Evolutionary conservation across 2,797 vertebrate genomes (phyloP).

Genomic region (Microctenopoma stevenorrisi): DNA sequence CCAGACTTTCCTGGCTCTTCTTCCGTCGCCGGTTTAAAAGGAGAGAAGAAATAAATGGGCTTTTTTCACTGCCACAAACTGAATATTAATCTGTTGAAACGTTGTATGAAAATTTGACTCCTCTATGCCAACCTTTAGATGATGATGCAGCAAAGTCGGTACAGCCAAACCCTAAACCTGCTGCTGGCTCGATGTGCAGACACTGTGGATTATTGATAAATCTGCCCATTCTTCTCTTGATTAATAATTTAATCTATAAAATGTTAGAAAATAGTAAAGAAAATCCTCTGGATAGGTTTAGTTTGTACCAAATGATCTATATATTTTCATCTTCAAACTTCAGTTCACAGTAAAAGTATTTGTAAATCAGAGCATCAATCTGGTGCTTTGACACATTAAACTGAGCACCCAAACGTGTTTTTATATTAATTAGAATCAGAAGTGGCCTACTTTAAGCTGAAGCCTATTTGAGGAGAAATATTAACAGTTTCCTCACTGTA

Average conservation of each 20-base stretch:
- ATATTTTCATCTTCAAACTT: neutral
- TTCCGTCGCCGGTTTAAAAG: constrained; percentile 47
- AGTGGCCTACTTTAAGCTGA: constrained; percentile 12
- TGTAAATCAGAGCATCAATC: constrained; percentile 3
- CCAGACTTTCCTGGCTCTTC: constrained; percentile 58
- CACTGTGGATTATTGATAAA: neutral
- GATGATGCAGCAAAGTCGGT: constrained; percentile 2
- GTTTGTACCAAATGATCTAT: neutral
- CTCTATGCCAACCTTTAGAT: constrained; percentile 21
- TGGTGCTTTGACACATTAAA: constrained; percentile 3
- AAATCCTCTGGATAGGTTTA: no score
- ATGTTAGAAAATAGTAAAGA: neutral
- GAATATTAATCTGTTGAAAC: constrained; percentile 28
- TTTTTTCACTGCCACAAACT: constrained; percentile 9
- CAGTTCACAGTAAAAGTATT: constrained; percentile 9
- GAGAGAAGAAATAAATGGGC: constrained; percentile 41
- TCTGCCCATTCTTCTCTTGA: neutral
- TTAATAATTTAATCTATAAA: neutral
- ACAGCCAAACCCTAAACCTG: neutral
- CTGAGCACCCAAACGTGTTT: neutral
- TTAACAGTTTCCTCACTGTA: constrained; percentile 12
- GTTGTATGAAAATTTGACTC: constrained; percentile 35
- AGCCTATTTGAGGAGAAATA: constrained; percentile 1
- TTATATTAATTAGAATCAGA: constrained; percentile 9
- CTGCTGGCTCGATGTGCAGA: constrained; percentile 4